Percentiles rank a stretch among this genome's conserved stretches.
phyloP scores from a whole-genome alignment of 2,888 invertebrate species.

The Drosophila tanythrix region DNA sequence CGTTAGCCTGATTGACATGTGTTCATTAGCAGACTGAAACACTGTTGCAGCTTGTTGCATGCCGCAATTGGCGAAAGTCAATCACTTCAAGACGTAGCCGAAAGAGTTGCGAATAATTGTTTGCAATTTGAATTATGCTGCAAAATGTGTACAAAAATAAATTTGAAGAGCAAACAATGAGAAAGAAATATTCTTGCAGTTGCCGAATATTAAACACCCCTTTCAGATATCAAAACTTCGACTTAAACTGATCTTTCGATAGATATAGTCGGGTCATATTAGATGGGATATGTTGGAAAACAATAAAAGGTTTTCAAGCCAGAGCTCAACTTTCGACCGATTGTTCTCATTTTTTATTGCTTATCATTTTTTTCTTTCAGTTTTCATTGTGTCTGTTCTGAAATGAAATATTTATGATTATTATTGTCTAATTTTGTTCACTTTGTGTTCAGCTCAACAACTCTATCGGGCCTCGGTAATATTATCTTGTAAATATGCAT shows the following conservation, averaged over 20 bases:
- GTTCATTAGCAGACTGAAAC: slow-evolving; percentile 65
- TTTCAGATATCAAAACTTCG: too few species aligned
- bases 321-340: too few species aligned
- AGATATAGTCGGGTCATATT: not conserved
- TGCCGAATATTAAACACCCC: rapidly evolving
- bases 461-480: not conserved
- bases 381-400: not conserved
- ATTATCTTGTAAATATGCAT: not conserved
- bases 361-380: not conserved
- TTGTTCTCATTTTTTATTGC: not conserved
- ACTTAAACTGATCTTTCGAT: too few species aligned
- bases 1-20: slow-evolving; percentile 72
- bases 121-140: not conserved
- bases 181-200: too few species aligned
- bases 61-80: slow-evolving; percentile 18
- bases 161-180: not conserved
- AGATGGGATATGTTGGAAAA: not conserved
- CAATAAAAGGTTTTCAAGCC: rapidly evolving
- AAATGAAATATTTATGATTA: not conserved
- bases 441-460: not conserved
- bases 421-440: not conserved
- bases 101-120: not conserved
- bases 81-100: not conserved
- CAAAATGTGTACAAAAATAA: not conserved
- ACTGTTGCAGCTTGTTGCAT: slow-evolving; percentile 29